phyloP scores from a whole-genome alignment of 2,888 invertebrate genomes.

The Eupithecia dodoneata region DNA sequence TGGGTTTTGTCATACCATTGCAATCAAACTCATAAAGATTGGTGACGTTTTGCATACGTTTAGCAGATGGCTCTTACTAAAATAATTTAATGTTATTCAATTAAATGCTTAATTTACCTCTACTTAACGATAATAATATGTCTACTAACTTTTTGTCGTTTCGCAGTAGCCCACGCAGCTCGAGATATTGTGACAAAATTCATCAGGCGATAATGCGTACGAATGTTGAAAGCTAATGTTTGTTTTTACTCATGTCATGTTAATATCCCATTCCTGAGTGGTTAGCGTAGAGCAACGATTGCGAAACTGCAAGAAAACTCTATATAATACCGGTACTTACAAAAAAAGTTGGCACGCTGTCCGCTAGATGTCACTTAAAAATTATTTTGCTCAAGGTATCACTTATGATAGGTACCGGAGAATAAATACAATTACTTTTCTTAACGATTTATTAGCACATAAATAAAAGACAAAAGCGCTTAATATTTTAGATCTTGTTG shows the following conservation, averaged over 20 bases:
- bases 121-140: neutral
- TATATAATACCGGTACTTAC: neutral
- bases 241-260: conserved; percentile 4
- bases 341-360: neutral
- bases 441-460: neutral
- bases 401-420: no score
- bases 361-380: no score
- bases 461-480: neutral
- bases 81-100: no score
- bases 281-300: neutral
- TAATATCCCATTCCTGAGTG: neutral
- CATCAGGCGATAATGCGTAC: conserved; percentile 40
- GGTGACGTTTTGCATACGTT: no score
- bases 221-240: conserved; percentile 21
- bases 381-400: no score
- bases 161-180: conserved; percentile 34
- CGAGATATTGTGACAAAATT: conserved; percentile 48
- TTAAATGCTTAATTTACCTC: no score
- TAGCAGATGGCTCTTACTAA: no score
- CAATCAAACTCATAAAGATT: no score
- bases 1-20: no score
- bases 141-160: conserved; percentile 4
- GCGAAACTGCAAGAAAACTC: neutral
- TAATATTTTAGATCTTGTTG: neutral
- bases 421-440: neutral